A percentile compares a stretch with the other conserved stretches of the same genome.
These are phyloP conservation scores for Ptychodera flava DNA, from an alignment of 35 echinoderm and acorn worm species.

Conservation along the genomic window DNA sequence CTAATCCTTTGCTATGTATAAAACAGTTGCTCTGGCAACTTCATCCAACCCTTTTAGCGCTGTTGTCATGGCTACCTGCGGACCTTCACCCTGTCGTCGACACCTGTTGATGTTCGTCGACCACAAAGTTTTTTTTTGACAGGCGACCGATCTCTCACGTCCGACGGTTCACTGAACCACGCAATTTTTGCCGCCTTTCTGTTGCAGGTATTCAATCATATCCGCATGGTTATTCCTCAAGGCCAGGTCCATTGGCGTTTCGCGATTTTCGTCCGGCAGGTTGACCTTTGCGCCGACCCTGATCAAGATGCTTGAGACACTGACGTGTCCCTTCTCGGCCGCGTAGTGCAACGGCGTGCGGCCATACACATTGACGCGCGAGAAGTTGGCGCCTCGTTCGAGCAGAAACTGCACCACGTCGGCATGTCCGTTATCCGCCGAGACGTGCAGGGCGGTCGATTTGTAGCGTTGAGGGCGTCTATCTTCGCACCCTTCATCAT, in stretches of 20 bases:
- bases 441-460: conserved; percentile 66
- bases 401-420: conserved; percentile 67
- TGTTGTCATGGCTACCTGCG: too few species aligned
- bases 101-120: too few species aligned
- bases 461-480: conserved; percentile 69
- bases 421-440: conserved; percentile 61
- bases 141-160: too few species aligned
- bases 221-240: not conserved
- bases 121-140: too few species aligned
- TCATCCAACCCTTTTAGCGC: too few species aligned
- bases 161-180: not conserved
- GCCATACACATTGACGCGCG: not conserved
- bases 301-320: conserved; percentile 5
- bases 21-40: too few species aligned
- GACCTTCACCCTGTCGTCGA: too few species aligned
- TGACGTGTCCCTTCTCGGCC: conserved; percentile 55
- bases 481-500: conserved; percentile 39
- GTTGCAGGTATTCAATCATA: not conserved
- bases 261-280: not conserved
- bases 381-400: conserved; percentile 30
- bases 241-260: not conserved
- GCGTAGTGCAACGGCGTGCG: conserved; percentile 62
- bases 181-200: not conserved
- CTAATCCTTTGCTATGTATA: too few species aligned
- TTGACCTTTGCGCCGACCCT: not conserved